Percentiles rank a stretch among this genome's conserved stretches.
Evolutionary conservation across 2,888 invertebrate genomes (phyloP).

Genomic region (Aspidiotus rigidus): DNA sequence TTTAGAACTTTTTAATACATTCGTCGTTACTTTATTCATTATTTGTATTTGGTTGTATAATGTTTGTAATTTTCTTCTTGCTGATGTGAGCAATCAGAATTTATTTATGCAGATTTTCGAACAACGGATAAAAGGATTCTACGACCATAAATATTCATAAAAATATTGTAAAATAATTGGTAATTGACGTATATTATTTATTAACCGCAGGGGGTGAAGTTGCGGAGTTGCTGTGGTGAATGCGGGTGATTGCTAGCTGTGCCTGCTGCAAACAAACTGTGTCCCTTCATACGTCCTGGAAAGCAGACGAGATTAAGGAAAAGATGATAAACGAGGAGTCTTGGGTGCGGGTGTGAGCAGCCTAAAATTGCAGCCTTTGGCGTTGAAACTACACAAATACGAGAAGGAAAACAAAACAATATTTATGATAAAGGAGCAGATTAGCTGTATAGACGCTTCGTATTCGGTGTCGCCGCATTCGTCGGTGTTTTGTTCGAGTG

Average conservation of each 20-base stretch:
- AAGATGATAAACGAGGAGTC: background rate
- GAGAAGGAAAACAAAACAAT: background rate
- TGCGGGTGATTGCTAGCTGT: constrained; percentile 13
- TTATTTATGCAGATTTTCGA: no score
- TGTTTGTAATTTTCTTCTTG: background rate
- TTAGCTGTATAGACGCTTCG: background rate
- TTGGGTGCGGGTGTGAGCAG: background rate
- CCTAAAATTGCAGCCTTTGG: background rate
- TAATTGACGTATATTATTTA: constrained; percentile 10
- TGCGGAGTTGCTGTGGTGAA: constrained; percentile 22
- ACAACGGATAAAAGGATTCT: no score
- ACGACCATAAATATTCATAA: no score
- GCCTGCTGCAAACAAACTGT: background rate
- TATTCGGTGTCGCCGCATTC: background rate
- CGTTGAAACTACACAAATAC: background rate
- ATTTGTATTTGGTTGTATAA: background rate
- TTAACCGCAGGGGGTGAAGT: constrained; percentile 27
- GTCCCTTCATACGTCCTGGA: background rate
- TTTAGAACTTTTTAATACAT: background rate
- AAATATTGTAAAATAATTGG: constrained; percentile 13
- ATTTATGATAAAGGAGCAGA: background rate
- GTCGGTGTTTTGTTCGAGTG: background rate
- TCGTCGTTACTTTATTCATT: background rate
- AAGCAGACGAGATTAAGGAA: background rate
- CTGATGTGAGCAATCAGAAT: no score